Evolutionary conservation across 2,888 invertebrate species (phyloP), one percentile per base, ranked within the genome.

Genomic region (Epinotia bilunana): DNA sequence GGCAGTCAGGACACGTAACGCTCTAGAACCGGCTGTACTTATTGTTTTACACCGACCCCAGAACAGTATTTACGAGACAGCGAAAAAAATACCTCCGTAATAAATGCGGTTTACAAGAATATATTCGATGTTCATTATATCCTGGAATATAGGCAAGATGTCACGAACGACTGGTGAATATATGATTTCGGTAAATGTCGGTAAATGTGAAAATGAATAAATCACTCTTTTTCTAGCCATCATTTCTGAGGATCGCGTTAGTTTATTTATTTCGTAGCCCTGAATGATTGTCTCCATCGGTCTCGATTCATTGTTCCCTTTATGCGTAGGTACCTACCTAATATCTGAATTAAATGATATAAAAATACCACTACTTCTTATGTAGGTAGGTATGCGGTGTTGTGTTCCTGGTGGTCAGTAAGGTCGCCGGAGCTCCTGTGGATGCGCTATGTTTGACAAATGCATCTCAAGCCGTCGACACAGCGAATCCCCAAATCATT

Each of bases 1-100:
- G 75, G 72, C 55, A 88, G 79, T 84, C 86, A 64, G 77, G 77
- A 76, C 88, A 89, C 90, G 88, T 88, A 84, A 76, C 79, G 78
- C 76, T 76, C 77, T 79, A 81, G 81, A 80, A 84, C 79, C 81
- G 83, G 81, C 81, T 83, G 82, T 86, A n/a, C n/a, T n/a, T n/a
- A 86, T 85, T 85, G 85, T 85, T 86, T 86, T 85, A 86, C 83
- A 85, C 84, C 80, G 81, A 79, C 80, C 80, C 78, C 77, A 74
- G 82, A 78, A 78, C 80, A 81, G 81, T 82, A 82, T 84, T 80
- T 81, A 80, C 79, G 81, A 80, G 80, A 80, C 78, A 82, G 80
- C 81, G 78, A 80, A 82, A 79, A 49, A 81, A 81, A 77, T 79
- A 78, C 67, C 72, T 46, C 18, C 55, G 65, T 72, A 75, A 75